Percentiles rank a stretch among this genome's conserved stretches.
These are phyloP conservation scores for Lonchura striata DNA, from an alignment of 2,113 vertebrate genomes.

Conservation along the genomic window DNA sequence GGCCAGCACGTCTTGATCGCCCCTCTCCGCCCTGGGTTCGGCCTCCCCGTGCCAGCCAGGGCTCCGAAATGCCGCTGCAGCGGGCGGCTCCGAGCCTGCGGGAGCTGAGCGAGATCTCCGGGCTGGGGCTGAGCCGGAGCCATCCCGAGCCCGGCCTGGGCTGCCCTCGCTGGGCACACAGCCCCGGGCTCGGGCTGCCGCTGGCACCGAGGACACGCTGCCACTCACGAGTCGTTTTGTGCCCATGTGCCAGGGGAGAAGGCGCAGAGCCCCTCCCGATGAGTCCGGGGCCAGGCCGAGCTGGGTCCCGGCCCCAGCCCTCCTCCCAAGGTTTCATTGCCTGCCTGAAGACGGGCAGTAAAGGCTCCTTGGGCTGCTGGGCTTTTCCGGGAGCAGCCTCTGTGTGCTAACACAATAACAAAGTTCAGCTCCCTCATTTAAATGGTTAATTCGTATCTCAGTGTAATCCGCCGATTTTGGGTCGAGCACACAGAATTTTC, in stretches of 20 bases:
- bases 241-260: accelerated
- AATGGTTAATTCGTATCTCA: accelerated
- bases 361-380: neutral
- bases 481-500: accelerated
- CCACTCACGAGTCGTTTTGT: accelerated
- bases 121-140: too few relatives aligned
- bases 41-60: accelerated
- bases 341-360: neutral
- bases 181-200: neutral
- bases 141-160: too few relatives aligned
- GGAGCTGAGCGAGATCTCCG: too few relatives aligned
- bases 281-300: accelerated
- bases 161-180: accelerated
- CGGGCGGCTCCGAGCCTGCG: neutral
- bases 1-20: neutral
- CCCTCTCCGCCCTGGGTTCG: accelerated
- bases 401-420: accelerated
- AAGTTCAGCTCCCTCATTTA: neutral
- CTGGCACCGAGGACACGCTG: neutral
- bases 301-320: neutral
- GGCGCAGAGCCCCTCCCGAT: accelerated
- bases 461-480: neutral
- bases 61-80: neutral
- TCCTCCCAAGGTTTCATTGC: neutral
- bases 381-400: neutral